Base-by-base conservation (phyloP, 1,140 invertebrate genomes). In the Cyphomyrmex costatus region DNA sequence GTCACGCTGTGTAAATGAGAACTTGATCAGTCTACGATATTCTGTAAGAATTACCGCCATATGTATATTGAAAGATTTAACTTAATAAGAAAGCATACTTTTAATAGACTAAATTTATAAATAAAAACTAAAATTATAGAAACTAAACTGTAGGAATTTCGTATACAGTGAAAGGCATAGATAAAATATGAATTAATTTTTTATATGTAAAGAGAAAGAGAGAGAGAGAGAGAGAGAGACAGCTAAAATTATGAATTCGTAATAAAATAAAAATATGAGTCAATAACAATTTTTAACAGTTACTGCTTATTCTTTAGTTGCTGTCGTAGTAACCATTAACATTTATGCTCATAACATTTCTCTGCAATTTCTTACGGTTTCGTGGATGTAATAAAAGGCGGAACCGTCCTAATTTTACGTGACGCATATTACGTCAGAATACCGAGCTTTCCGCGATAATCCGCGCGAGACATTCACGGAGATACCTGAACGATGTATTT, bases 381-480 rank as follows among this genome's bases (percentile, higher is more conserved):
- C 4, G 8, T 60, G 73, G 27, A 24, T 73, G 60, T 33, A 42
- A 42, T 7, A 83, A 83, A 83, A 83, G 24, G 33, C 10, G 12
- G 1, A 58, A 49, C 19, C 24, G 65, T 24, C 14, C 27, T 83
- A 83, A 61, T 74, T 74, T 83, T 66, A 60, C 10, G 36, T 80
- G 78, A 24, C 63, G 36, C 63, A 27, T 70, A 42, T 33, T 42
- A 74, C 12, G 36, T 36, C 12, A 12, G 33, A 71, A 73, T 82
- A 60, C 27, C 0, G 53, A 46, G 33, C 19, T 49, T 73, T 60
- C 14, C 36, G 19, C 21, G 12, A 24, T 58, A 58, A 82, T 73
- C 53, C 53, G 24, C 8, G 68, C 36, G 53, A 74, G 36, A 74
- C 36, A 49, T 74, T 73, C 16, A 53, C 24, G 21, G 66, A 74